A percentile compares a stretch with the other conserved stretches of the same genome.
Conservation (phyloP, 2,113 vertebrate genomes). For the Harpagus bidentatus region DNA sequence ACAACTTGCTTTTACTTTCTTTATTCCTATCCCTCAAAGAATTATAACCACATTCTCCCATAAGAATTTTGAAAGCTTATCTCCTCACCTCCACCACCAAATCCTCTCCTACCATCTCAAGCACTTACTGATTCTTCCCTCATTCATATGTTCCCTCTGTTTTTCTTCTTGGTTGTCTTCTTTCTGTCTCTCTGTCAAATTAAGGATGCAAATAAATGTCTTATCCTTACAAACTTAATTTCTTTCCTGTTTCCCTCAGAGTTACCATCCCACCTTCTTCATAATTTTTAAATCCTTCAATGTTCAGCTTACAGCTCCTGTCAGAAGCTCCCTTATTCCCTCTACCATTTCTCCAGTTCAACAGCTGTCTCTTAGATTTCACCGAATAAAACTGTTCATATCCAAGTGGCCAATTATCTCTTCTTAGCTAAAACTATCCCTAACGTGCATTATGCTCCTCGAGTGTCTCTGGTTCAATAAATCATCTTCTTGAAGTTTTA, state of each 20-base stretch:
- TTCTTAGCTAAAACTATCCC: not conserved
- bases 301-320: not conserved
- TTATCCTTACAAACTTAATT: not conserved
- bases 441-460: not conserved
- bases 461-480: not conserved
- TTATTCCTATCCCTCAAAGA: not conserved
- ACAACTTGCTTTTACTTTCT: not conserved
- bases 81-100: not conserved
- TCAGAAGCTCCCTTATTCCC: not conserved
- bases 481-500: not conserved
- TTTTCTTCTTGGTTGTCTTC: not conserved
- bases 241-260: not conserved
- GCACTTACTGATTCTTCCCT: not conserved
- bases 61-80: not conserved
- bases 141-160: not conserved
- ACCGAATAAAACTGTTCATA: not conserved
- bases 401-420: not conserved
- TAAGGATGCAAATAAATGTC: not conserved
- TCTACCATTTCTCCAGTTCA: not conserved
- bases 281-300: not conserved
- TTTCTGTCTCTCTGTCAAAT: not conserved
- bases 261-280: not conserved
- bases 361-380: not conserved
- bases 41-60: not conserved
- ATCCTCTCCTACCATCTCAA: not conserved